Evolutionary conservation across 2,888 invertebrate species (phyloP).

Genomic region (Acronicta leporina): DNA sequence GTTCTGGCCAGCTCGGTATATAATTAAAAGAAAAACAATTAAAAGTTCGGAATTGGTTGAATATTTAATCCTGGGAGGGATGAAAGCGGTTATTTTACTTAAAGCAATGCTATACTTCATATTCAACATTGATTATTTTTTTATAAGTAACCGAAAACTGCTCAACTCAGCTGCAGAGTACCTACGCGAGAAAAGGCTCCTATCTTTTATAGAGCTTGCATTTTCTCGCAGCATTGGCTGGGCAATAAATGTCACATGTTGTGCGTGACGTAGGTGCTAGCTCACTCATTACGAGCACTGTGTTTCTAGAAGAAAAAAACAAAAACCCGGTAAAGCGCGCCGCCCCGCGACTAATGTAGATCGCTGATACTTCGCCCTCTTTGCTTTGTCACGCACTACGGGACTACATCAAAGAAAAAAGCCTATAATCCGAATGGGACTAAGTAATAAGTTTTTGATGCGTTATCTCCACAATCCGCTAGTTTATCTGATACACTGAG

Average conservation of each 20-base stretch:
- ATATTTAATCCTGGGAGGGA: not conserved
- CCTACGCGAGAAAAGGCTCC: constrained; percentile 40
- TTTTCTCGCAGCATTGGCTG: constrained; percentile 47
- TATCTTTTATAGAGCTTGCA: constrained; percentile 52
- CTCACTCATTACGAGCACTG: constrained; percentile 45
- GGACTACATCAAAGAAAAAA: constrained; percentile 68
- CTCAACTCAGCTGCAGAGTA: constrained; percentile 43
- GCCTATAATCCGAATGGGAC: constrained; percentile 64
- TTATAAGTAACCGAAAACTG: constrained; percentile 57
- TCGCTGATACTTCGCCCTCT: constrained; percentile 59
- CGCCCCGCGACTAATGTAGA: constrained; percentile 54
- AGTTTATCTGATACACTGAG: constrained; percentile 52
- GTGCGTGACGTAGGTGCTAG: constrained; percentile 41
- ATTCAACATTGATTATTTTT: constrained; percentile 54
- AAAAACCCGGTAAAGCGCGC: constrained; percentile 26
- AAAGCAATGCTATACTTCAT: constrained; percentile 34
- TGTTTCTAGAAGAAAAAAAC: constrained; percentile 50
- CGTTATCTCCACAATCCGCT: constrained; percentile 60
- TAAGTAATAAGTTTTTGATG: constrained; percentile 73
- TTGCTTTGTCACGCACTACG: constrained; percentile 62
- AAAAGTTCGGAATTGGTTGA: not conserved
- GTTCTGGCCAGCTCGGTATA: constrained; percentile 16
- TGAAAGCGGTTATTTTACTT: constrained; percentile 21
- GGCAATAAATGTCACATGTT: constrained; percentile 62
- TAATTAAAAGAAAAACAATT: not conserved